A percentile compares a stretch with the other conserved stretches of the same genome.
phyloP scores from a whole-genome alignment of 2,113 vertebrate genomes.

The Thamnophis sirtalis region DNA sequence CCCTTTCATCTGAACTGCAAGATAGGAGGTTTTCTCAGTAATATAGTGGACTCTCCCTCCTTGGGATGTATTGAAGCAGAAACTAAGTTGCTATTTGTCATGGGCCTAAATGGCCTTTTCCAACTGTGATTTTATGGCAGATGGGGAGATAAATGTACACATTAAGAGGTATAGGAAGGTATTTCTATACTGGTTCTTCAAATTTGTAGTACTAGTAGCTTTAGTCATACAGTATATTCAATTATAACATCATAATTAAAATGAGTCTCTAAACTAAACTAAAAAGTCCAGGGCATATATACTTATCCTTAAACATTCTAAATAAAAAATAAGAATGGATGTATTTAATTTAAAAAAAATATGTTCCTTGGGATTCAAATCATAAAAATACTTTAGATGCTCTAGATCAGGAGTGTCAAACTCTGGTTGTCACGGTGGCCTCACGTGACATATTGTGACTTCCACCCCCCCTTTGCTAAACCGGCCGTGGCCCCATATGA shows the following conservation, averaged over 20 bases:
- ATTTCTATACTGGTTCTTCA: neutral
- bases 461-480: no score
- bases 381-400: neutral
- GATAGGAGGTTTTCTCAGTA: neutral
- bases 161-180: neutral
- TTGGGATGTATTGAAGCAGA: neutral
- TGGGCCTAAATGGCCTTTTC: neutral
- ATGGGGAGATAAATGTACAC: neutral
- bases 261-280: neutral
- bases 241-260: neutral
- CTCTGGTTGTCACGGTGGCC: rapidly evolving
- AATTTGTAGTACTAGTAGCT: neutral
- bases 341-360: neutral
- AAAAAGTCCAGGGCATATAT: neutral
- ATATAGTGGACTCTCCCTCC: neutral
- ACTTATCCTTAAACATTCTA: neutral
- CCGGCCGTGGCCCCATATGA: no score
- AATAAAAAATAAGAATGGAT: neutral
- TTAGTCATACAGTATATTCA: neutral
- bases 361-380: neutral
- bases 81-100: neutral
- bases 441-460: no score
- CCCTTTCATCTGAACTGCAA: neutral
- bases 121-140: neutral
- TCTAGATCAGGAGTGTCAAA: neutral